Evolutionary conservation across 2,797 vertebrate genomes (phyloP).

Genomic region (Dendrocincla fuliginosa): DNA sequence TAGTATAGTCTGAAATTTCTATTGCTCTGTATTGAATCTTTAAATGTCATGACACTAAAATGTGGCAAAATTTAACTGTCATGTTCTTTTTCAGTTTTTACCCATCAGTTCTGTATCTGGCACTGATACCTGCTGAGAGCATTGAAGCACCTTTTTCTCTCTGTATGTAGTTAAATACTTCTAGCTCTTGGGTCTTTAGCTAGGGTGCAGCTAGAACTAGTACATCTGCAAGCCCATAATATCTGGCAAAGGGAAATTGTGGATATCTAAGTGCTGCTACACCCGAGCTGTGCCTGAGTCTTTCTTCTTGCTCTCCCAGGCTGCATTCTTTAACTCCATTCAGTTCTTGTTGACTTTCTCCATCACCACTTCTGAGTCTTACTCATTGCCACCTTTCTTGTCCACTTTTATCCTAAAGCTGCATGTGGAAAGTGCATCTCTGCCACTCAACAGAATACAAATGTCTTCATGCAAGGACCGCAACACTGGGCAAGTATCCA

Average conservation of each 20-base stretch:
- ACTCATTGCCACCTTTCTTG: rapidly evolving
- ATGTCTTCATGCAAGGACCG: background rate
- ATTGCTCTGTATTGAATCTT: background rate
- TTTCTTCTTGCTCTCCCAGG: background rate
- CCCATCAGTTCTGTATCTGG: background rate
- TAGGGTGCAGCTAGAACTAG: background rate
- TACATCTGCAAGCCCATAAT: background rate
- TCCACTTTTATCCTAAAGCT: background rate
- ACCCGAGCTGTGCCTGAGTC: background rate
- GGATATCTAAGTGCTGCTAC: background rate
- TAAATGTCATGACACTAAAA: background rate
- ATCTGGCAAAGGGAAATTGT: background rate
- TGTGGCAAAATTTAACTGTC: background rate
- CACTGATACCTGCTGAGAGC: background rate
- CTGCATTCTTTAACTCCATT: background rate
- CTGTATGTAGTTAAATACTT: background rate
- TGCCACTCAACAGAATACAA: background rate
- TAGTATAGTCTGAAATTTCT: background rate
- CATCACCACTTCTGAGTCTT: background rate
- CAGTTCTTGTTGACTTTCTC: background rate
- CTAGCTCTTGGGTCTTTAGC: background rate
- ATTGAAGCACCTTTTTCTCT: background rate
- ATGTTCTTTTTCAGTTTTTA: background rate
- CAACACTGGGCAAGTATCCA: background rate
- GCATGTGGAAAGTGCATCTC: background rate